Evolutionary conservation across 1,140 invertebrate species (phyloP), one percentile per base, ranked within the genome.

Genomic region (Lepidostoma basale): DNA sequence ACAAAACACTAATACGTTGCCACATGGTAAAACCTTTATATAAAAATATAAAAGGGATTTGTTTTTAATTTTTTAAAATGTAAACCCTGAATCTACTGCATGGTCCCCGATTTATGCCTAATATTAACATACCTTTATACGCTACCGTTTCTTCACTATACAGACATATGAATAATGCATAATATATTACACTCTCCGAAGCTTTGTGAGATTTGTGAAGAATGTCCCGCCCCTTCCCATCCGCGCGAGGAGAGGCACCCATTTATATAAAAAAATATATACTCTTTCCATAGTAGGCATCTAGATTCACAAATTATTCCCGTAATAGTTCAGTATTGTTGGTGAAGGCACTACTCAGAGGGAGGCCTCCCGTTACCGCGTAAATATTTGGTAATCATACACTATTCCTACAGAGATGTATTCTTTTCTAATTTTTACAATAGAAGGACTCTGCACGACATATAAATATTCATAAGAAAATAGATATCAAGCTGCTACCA

Each of bases 391-490:
- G 49, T 54, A 54, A 54, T 54, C 22, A 54, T 28, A 54, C 25
- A 18, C 20, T 30, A 56, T 56, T 56, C 28, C 52, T 49, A 20
- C 22, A 23, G 45, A 18, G 33, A 28, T 56, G n/a, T n/a, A n/a
- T 30, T n/a, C 6, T 8, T 2, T 45, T 45, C 12, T 45, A 12
- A 14, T 14, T 14, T 56, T 30, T 56, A 56, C 52, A 56, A 30
- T 54, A 26, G 16, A 28, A 3, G 28, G 25, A 56, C 14, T 14
- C n/a, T 45, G 18, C 42, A 45, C 22, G 22, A 56, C 1, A 30
- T 56, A 56, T 54, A 54, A 54, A 54, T 56, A 56, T 56, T 28
- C 28, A 33, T 56, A 56, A 56, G 25, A 56, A 56, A 56, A 56
- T 56, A 56, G 25, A 56, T 16, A 16, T 33, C 52, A 18, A 56